These are phyloP conservation scores for Aleiodes alternator DNA, from an alignment of 2,888 invertebrate species.

Conservation along the genomic window DNA sequence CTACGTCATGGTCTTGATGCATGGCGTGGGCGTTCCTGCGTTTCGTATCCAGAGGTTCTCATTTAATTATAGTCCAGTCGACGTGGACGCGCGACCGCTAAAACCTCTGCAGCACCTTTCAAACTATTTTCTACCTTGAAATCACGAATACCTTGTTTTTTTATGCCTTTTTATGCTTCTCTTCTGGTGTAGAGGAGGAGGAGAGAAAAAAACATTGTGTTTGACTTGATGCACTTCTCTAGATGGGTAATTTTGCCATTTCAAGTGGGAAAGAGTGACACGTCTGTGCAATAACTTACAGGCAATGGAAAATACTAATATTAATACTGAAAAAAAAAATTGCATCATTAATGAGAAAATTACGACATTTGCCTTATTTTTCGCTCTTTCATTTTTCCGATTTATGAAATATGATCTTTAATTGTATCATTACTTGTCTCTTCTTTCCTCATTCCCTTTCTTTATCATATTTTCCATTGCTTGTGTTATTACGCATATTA, in stretches of 20 bases:
- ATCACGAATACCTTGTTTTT: conserved; percentile 8
- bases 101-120: conserved; percentile 41
- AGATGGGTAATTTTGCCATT: too few species aligned
- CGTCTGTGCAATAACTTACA: too few species aligned
- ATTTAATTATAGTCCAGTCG: conserved; percentile 70
- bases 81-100: conserved; percentile 29
- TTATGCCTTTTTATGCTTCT: too few species aligned
- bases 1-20: conserved; percentile 73
- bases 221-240: too few species aligned
- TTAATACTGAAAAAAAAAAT: too few species aligned
- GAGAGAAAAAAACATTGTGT: too few species aligned
- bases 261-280: too few species aligned
- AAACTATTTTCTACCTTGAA: conserved; percentile 31
- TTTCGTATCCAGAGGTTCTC: conserved; percentile 72
- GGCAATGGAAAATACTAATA: too few species aligned
- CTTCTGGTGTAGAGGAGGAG: too few species aligned
- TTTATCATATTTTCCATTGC: not conserved
- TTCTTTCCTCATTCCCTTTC: not conserved
- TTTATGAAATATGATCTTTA: not conserved
- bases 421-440: not conserved
- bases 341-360: too few species aligned
- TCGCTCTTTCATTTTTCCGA: too few species aligned
- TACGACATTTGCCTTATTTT: too few species aligned
- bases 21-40: conserved; percentile 74
- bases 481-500: not conserved